These are phyloP conservation scores for Boleophthalmus pectinirostris DNA, from an alignment of 2,113 vertebrate species.

Conservation along the genomic window DNA sequence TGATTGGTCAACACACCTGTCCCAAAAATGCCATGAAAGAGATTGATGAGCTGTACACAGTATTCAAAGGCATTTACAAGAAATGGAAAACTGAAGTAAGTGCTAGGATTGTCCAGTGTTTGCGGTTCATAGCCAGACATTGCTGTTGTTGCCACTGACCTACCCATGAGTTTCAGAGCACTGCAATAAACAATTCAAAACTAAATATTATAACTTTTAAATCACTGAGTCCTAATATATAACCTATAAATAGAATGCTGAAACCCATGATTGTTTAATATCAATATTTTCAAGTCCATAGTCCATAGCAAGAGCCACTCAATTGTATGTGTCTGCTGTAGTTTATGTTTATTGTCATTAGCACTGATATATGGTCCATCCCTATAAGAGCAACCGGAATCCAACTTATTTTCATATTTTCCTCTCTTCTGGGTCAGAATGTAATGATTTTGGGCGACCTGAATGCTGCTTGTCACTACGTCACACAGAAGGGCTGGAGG, in stretches of 20 bases:
- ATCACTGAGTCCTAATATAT: too few species aligned
- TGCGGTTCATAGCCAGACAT: too few species aligned
- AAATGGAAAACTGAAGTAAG: constrained; percentile 79
- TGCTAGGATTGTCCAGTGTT: background rate
- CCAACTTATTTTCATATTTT: background rate
- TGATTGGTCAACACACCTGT: constrained; percentile 81
- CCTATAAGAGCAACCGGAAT: background rate
- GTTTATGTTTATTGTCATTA: background rate
- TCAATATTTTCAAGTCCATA: too few species aligned
- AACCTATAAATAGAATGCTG: too few species aligned
- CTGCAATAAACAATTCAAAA: too few species aligned
- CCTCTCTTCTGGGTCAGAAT: constrained; percentile 65
- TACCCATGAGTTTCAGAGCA: too few species aligned
- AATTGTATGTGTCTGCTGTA: background rate
- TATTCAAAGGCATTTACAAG: constrained; percentile 72
- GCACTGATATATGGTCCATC: background rate
- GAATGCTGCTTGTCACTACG: constrained; percentile 85
- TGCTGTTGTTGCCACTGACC: too few species aligned
- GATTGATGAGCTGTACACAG: constrained; percentile 75
- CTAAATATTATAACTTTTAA: too few species aligned
- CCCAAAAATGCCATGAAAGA: constrained; percentile 79
- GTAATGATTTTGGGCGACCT: constrained; percentile 85
- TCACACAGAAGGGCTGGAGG: constrained; percentile 77
- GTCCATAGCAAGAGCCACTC: too few species aligned
- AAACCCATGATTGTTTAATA: too few species aligned